These are phyloP conservation scores for Piscicola geometra DNA, from an alignment of 2,888 invertebrate genomes.

Conservation along the genomic window DNA sequence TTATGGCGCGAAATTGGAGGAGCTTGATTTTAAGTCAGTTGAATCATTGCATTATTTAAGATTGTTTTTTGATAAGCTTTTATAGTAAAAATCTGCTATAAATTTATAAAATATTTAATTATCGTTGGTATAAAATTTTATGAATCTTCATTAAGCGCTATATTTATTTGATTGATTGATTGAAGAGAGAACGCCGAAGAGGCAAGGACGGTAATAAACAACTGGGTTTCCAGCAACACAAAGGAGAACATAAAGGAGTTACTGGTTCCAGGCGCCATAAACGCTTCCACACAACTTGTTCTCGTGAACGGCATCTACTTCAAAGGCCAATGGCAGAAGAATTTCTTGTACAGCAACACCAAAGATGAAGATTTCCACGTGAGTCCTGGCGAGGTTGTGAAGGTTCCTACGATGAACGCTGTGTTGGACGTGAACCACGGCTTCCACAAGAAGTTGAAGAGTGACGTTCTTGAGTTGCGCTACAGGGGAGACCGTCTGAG, in stretches of 20 bases:
- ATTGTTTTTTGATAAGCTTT: too few species aligned
- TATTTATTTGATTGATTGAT: not conserved
- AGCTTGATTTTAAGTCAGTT: slow-evolving; percentile 31
- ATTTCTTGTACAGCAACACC: slow-evolving; percentile 64
- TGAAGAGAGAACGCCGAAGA: slow-evolving; percentile 15
- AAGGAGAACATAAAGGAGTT: slow-evolving; percentile 74
- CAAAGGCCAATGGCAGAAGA: slow-evolving; percentile 51
- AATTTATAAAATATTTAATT: too few species aligned
- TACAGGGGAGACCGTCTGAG: slow-evolving; percentile 57
- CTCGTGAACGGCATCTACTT: slow-evolving; percentile 56
- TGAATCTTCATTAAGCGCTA: too few species aligned
- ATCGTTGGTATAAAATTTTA: too few species aligned
- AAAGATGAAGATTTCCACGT: slow-evolving; percentile 63
- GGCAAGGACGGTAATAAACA: slow-evolving; percentile 63
- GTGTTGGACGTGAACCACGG: not conserved
- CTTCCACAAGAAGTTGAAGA: not conserved
- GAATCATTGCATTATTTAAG: too few species aligned
- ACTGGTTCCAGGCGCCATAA: slow-evolving; percentile 59
- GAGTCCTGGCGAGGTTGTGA: not conserved
- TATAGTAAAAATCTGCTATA: too few species aligned
- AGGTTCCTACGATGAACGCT: slow-evolving; percentile 22
- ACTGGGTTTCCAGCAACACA: slow-evolving; percentile 74
- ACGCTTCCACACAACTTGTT: slow-evolving; percentile 48
- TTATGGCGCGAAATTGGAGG: slow-evolving; percentile 14
- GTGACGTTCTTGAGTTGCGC: slow-evolving; percentile 63